Conservation (phyloP, 2,888 invertebrate species). For the Caenorhabditis sp. region DNA sequence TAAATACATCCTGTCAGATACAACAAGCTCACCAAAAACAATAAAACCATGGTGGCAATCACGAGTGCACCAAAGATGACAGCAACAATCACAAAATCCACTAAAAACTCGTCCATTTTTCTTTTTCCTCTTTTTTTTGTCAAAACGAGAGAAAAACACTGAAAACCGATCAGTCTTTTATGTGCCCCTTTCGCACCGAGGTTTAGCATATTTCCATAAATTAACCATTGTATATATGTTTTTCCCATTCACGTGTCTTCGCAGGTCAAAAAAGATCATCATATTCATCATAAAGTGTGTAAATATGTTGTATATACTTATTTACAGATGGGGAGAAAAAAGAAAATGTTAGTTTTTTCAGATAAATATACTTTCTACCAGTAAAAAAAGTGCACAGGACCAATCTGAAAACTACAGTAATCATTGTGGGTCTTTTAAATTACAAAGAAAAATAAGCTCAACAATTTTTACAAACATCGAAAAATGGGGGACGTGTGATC, state of each 20-base stretch:
- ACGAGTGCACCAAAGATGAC: slow-evolving; percentile 21
- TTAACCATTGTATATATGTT: neutral
- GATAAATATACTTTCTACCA: neutral
- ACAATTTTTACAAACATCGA: slow-evolving; percentile 1
- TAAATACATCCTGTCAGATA: neutral
- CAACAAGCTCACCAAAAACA: slow-evolving; percentile 31
- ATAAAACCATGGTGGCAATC: slow-evolving; percentile 22
- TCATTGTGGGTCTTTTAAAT: neutral
- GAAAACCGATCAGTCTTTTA: neutral
- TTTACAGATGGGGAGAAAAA: neutral
- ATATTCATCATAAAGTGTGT: neutral
- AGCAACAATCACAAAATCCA: slow-evolving; percentile 25
- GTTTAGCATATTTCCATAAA: neutral
- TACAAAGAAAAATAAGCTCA: neutral
- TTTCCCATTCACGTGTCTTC: neutral
- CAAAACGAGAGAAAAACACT: neutral
- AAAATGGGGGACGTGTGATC: neutral
- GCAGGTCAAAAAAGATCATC: neutral
- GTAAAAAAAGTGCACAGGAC: neutral
- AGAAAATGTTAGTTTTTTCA: neutral
- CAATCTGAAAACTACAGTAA: neutral
- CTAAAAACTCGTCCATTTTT: slow-evolving; percentile 32
- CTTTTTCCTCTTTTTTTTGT: neutral
- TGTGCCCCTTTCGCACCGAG: neutral
- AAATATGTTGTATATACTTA: neutral